Base-by-base conservation (phyloP, 2,113 vertebrate species). In the Corythoichthys intestinalis region DNA sequence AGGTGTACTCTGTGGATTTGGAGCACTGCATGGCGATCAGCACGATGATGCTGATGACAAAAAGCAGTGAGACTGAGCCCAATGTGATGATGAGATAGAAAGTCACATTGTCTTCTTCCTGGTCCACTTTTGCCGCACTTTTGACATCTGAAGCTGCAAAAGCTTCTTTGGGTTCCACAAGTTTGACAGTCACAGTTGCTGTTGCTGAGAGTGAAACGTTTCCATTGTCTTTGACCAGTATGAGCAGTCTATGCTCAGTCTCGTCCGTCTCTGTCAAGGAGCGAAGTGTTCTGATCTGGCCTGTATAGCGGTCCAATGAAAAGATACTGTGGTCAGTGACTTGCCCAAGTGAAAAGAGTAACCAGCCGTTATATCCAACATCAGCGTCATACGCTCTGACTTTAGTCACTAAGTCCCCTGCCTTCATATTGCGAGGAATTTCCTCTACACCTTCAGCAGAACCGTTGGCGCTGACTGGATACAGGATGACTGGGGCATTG, bases 71-170 rank as follows among this genome's bases (percentile, higher is more conserved):
- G 41, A 44, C 41, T 2, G 41, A 44, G 6, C 41, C 41, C 41
- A 44, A 44, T 5, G 41, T 44, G 41, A 44, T 44, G 6, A 44
- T 44, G 6, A 44, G 41, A 8, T 44, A 44, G 41, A 44, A 44
- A 4, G 41, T 44, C 2, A 44, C 6, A 44, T 8, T 44, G 41
- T 44, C 41, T 0, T 44, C 41, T 8, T 44, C 41, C 4, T 4
- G 41, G 41, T 44, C 41, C 41, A 8, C 41, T 4, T 44, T 44
- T 5, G 41, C 9, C 4, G 41, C 6, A 44, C 41, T 44, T 8
- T 44, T 44, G 41, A 44, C 41, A 8, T 44, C 41, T 5, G 72
- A 74, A 47, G 73, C 76, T 28, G 80, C 70, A 69, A 76, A 76
- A 39, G 76, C 73, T 20, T 58, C 56, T 58, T 58, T 58, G 56